Evolutionary conservation across 1,140 invertebrate species (phyloP), one percentile per base, ranked within the genome.

Genomic region (Leptoteleia sp.): DNA sequence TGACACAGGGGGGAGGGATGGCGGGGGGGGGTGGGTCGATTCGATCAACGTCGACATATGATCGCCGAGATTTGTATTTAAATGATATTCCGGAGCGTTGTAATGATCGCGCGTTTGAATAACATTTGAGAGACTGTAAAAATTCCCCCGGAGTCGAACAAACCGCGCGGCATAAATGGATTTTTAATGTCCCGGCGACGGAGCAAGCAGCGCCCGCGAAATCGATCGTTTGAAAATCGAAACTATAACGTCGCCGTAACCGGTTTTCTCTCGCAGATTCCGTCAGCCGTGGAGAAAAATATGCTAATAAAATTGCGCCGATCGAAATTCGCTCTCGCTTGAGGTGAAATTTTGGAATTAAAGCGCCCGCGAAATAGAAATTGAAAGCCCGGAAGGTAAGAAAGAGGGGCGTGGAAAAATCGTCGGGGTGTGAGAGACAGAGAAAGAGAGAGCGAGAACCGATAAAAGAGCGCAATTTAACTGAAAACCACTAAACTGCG

Each of bases 381-480:
- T 15, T 5, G 38, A 57, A 37, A 52, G 37, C 3, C 7, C 7
- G 15, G 11, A 31, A 6, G 1, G 11, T 3, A 25, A 12, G 16
- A 45, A 8, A 8, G 45, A 5, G n/a, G 9, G 13, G 35, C 47
- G 25, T 5, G 38, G 25, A 52, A 16, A 38, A 45, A 1, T n/a
- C 7, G 35, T 15, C 12, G 47, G 29, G 59, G n/a, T n/a, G n/a
- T n/a, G 64, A 76, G 76, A 76, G 54, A 47, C 57, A 11, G 33
- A 67, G 65, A 68, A 52, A 57, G 43, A 43, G 55, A 52, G 31
- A 55, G n/a, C n/a, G 16, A 54, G 22, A 17, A 29, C 50, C 47
- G 54, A 67, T 67, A 50, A 64, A 76, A 76, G 48, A 55, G 57
- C 37, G 45, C 73, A 64, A 76, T 76, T 76, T 55, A 70, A 65